Evolutionary conservation across 1,140 invertebrate species (phyloP), one percentile per base, ranked within the genome.

Genomic region (Steinernema khuongi): DNA sequence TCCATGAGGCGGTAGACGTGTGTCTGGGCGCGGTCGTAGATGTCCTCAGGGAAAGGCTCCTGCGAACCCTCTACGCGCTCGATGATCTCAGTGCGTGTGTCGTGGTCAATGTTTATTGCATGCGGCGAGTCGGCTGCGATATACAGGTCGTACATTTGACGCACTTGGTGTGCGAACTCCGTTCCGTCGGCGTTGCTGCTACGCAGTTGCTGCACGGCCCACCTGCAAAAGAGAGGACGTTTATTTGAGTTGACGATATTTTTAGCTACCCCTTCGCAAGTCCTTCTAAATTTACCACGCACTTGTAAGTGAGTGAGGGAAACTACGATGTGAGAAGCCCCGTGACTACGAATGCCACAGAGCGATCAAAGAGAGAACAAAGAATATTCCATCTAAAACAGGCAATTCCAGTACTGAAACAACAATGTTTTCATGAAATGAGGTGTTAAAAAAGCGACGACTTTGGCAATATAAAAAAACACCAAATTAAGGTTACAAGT

Each of bases 1-100:
- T 77, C 76, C 76, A 77, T 77, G 7, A 77, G 36, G 28, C 76
- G 77, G 41, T 77, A 77, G 0, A 77, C 76, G 36, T 77, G 76
- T 19, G 76, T 74, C 68, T 77, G 76, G 26, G 76, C 76, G n/a
- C 74, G 28, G 41, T 77, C 76, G 67, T 78, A 77, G 29, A 77
- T 77, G 66, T 77, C 75, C 73, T 77, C 76, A n/a, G 76, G 76
- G 44, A 70, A 77, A 14, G 76, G 76, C 0, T 75, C 73, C 36
- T 77, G 68, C 29, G 50, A 11, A 60, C 67, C 70, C 66, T 77
- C 73, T 43, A 77, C 76, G 43, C 76, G 44, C 30, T 33, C 74
- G 43, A 77, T 75, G 22, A 77, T 75, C 43, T 77, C 76, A 1
- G 76, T 75, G n/a, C 76, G 28, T 1, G 76, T 77, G 31, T 77